These are phyloP conservation scores for Varanus salvator DNA, from an alignment of 2,113 vertebrate genomes.

Conservation along the genomic window DNA sequence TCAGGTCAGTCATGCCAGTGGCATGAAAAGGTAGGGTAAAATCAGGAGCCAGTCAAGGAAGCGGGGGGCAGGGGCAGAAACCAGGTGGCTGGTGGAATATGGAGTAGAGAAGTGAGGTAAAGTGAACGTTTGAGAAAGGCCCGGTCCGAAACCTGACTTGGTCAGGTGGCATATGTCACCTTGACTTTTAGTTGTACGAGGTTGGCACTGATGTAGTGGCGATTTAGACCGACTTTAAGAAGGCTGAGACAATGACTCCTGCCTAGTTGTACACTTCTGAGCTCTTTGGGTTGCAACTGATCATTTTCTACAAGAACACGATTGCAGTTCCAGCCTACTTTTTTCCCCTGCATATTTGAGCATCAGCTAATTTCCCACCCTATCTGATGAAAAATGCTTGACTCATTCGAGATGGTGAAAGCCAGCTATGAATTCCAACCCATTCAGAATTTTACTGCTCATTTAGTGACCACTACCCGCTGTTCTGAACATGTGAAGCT, in stretches of 20 bases:
- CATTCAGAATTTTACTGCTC: background rate
- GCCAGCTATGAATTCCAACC: background rate
- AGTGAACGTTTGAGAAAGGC: no score
- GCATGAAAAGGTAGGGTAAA: no score
- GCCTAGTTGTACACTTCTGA: no score
- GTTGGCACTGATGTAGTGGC: background rate
- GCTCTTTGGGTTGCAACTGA: no score
- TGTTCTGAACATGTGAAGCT: background rate
- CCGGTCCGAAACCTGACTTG: no score
- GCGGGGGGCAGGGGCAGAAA: background rate
- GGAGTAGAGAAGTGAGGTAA: no score
- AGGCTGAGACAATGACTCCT: background rate
- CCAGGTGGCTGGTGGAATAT: background rate
- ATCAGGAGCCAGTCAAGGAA: background rate
- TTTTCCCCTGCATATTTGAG: no score
- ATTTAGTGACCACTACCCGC: background rate
- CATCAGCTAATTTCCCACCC: background rate
- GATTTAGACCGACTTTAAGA: background rate
- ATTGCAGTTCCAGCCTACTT: no score
- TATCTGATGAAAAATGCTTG: background rate
- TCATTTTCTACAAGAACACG: no score
- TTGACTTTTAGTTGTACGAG: background rate
- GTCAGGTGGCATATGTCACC: no score
- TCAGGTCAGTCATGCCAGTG: background rate
- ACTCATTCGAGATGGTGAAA: background rate